These are phyloP conservation scores for Hassar affinis DNA, from an alignment of 2,113 vertebrate genomes.

Conservation along the genomic window DNA sequence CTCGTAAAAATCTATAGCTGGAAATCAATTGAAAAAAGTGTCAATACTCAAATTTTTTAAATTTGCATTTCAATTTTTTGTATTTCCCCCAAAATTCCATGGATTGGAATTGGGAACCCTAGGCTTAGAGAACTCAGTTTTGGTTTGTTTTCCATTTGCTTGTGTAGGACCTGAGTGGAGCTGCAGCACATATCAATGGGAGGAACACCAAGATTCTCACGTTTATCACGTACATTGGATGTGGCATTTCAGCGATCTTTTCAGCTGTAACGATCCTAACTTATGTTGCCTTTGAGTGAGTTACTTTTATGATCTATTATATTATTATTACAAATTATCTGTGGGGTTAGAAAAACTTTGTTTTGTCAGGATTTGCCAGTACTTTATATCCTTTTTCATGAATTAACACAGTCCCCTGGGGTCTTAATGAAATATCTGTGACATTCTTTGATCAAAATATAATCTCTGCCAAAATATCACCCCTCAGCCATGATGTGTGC, in stretches of 20 bases:
- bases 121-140: constrained; percentile 28
- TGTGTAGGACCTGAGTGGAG: constrained; percentile 82
- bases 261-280: constrained; percentile 92
- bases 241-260: constrained; percentile 91
- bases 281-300: constrained; percentile 96
- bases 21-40: background rate
- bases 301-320: constrained; percentile 36
- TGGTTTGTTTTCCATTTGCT: background rate
- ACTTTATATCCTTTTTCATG: too few species aligned
- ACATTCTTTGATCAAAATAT: too few species aligned
- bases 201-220: constrained; percentile 82
- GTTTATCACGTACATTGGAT: constrained; percentile 91
- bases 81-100: background rate
- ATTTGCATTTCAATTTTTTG: background rate
- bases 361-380: too few species aligned
- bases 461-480: too few species aligned
- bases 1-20: background rate
- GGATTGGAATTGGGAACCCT: background rate
- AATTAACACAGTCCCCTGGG: too few species aligned
- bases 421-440: too few species aligned
- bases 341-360: too few species aligned
- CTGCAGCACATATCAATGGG: constrained; percentile 66
- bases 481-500: too few species aligned
- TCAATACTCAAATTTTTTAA: background rate
- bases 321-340: too few species aligned